Evolutionary conservation across 2,888 invertebrate species (phyloP), one percentile per base, ranked within the genome.

Genomic region (Hedychridium roseum): DNA sequence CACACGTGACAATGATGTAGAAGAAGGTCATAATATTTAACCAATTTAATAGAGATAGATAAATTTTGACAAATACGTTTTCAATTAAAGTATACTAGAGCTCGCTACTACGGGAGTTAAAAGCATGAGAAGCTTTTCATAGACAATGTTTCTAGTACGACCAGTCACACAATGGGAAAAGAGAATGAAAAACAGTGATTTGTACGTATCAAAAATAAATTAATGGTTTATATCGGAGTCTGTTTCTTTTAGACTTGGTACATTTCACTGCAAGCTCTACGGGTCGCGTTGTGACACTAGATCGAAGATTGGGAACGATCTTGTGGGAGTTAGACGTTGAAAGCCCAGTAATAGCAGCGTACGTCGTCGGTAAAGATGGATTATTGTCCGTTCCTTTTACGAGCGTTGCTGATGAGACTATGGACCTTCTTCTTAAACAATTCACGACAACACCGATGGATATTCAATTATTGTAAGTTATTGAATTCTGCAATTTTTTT

Each of bases 201-300:
- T n/a, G n/a, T n/a, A n/a, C n/a, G n/a, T n/a, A n/a, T n/a, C n/a
- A n/a, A n/a, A n/a, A n/a, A n/a, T n/a, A n/a, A n/a, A n/a, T n/a
- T n/a, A n/a, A n/a, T n/a, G n/a, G n/a, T n/a, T n/a, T n/a, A n/a
- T n/a, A n/a, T n/a, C n/a, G n/a, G n/a, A n/a, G n/a, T n/a, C n/a
- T n/a, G n/a, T n/a, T n/a, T n/a, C 52, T 71, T 66, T 16, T 76
- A 94, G 95, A 92, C 70, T 85, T 90, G 60, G 86, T 91, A 7
- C 96, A 97, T 78, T 91, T 96, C 74, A 88, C 95, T 0, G 92
- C 94, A 0, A 95, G 94, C 60, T 93, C 94, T 0, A 90, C 88
- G 62, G 97, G 97, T 0, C 84, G 89, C 43, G 84, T 95, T 20
- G 86, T 94, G 60, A 95, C 96, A 0, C 83, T 97, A 54, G 91